A percentile compares a stretch with the other conserved stretches of the same genome.
Conservation (phyloP, 2,888 invertebrate genomes). For the Pachydiplax longipennis region DNA sequence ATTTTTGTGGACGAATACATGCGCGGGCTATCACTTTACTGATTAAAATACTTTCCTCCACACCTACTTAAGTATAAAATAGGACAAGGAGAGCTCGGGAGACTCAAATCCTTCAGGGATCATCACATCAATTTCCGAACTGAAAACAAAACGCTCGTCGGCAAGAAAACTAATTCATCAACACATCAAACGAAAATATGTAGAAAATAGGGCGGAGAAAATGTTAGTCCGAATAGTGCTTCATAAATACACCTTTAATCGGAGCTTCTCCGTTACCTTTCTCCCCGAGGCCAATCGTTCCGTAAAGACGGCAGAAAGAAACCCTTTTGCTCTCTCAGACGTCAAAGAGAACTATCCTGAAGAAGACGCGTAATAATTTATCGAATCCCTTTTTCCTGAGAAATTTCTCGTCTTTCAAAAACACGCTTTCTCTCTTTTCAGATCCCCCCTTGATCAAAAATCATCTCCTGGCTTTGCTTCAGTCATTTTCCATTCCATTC, state of each 20-base stretch:
- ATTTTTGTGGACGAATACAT: too few relatives aligned
- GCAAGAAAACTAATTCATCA: too few relatives aligned
- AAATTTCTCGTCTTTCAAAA: constrained; percentile 33
- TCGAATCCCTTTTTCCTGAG: constrained; percentile 30
- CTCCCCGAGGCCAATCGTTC: not conserved
- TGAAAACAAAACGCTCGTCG: too few relatives aligned
- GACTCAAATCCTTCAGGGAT: too few relatives aligned
- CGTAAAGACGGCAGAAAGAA: not conserved
- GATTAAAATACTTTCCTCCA: too few relatives aligned
- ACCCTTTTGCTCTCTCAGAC: not conserved
- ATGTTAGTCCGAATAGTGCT: too few relatives aligned
- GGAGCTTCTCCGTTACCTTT: not conserved
- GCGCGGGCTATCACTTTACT: too few relatives aligned
- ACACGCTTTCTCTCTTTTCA: not conserved
- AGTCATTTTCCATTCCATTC: constrained; percentile 41
- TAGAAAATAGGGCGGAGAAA: too few relatives aligned
- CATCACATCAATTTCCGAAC: too few relatives aligned
- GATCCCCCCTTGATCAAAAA: constrained; percentile 32
- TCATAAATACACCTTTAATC: not conserved
- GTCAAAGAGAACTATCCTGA: constrained; percentile 15
- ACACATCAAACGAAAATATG: too few relatives aligned
- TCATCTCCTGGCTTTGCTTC: constrained; percentile 34
- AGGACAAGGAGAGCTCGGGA: too few relatives aligned
- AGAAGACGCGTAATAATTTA: constrained; percentile 42
- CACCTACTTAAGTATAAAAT: too few relatives aligned